These are phyloP conservation scores for Mylabris phalerata DNA, from an alignment of 1,140 invertebrate genomes.

Conservation along the genomic window DNA sequence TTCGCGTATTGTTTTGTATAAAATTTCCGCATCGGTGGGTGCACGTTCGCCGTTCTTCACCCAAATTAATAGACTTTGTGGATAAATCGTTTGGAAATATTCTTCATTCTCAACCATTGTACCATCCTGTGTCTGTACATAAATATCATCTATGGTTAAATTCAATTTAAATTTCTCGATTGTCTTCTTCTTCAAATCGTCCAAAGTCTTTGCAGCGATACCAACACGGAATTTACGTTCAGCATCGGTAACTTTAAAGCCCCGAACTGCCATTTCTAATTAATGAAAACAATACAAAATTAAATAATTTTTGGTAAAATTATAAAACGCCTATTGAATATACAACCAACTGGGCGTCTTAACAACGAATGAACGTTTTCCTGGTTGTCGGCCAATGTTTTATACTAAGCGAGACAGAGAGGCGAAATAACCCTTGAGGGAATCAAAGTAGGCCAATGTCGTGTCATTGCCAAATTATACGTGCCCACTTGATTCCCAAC, in stretches of 20 bases:
- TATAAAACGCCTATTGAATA: no score
- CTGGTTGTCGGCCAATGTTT: no score
- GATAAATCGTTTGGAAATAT: conserved; percentile 62
- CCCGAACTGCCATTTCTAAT: conserved; percentile 20
- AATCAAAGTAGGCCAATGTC: no score
- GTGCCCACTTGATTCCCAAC: no score
- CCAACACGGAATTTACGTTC: conserved; percentile 39
- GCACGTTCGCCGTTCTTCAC: conserved; percentile 46
- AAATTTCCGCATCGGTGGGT: conserved; percentile 38
- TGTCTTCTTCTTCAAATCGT: conserved; percentile 39
- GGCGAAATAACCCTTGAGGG: no score
- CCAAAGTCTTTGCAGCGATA: conserved; percentile 39
- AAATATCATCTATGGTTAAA: conserved; percentile 25
- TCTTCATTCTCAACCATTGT: conserved; percentile 66
- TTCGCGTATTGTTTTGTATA: conserved; percentile 45
- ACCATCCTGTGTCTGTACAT: conserved; percentile 52
- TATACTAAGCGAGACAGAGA: no score
- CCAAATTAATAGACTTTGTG: conserved; percentile 65
- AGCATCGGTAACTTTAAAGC: conserved; percentile 41
- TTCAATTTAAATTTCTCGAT: conserved; percentile 39
- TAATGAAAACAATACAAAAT: no score
- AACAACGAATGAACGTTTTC: no score
- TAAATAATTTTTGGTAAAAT: no score
- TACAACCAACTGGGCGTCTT: no score
- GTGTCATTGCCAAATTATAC: no score